Percentiles rank a stretch among this genome's conserved stretches.
Conservation (phyloP, 2,113 vertebrate species). For the Thalassarche chlororhynchos region DNA sequence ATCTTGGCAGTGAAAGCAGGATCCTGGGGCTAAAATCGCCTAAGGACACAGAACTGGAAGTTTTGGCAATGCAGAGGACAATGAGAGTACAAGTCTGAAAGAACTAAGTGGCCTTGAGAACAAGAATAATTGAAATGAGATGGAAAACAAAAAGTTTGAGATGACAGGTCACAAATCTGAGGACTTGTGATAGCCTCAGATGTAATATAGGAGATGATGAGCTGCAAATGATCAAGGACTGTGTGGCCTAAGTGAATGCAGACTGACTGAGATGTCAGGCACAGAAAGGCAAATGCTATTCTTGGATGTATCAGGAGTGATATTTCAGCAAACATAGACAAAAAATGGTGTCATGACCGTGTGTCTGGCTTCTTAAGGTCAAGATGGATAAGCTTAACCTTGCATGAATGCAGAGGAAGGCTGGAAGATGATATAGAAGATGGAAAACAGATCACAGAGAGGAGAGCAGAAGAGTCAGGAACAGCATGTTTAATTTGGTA, state of each 20-base stretch:
- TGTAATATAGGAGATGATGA: not conserved
- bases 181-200: not conserved
- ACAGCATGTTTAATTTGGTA: not conserved
- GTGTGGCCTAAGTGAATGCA: not conserved
- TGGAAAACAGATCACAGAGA: not conserved
- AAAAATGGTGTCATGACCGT: not conserved
- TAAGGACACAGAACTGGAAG: not conserved
- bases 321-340: not conserved
- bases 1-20: not conserved
- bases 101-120: slow-evolving; percentile 5
- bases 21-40: not conserved
- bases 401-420: not conserved
- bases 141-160: not conserved
- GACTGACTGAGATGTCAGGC: not conserved
- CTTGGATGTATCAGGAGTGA: not conserved
- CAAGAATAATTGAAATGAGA: not conserved
- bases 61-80: not conserved
- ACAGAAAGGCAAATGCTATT: not conserved
- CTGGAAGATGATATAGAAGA: not conserved
- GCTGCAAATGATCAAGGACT: not conserved
- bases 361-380: not conserved
- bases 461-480: not conserved
- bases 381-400: not conserved
- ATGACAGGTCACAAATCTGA: not conserved
- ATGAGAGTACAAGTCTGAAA: not conserved